Evolutionary conservation across 2,888 invertebrate species (phyloP), one percentile per base, ranked within the genome.

Genomic region (Tiphia femorata): DNA sequence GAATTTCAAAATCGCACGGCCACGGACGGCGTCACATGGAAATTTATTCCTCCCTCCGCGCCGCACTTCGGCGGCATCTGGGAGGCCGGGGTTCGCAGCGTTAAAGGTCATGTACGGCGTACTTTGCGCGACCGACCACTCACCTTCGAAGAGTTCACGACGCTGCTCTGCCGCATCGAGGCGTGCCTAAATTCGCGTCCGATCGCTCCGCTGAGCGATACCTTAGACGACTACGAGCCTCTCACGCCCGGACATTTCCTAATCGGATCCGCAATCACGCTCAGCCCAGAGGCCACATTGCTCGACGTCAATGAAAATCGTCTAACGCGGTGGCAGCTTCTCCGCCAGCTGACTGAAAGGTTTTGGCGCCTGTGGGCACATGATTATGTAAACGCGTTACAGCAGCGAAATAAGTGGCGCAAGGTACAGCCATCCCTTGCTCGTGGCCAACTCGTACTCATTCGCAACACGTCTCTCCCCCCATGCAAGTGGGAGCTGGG

Each of bases 151-250:
- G 46, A 50, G 2, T 6, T 56, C 1, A 14, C 25, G 0, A 53
- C 47, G 1, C 2, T 48, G 1, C 27, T 53, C 1, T 47, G 47
- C 6, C 29, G 35, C 5, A n/a, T 47, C 1, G 46, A 52, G 33
- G 30, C 40, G 1, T 52, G 40, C 16, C 10, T 52, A 8, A 46
- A 40, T 23, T 52, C 52, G 3, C 38, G 52, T 1, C 33, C 46
- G 7, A 1, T 46, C 3, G 21, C 17, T 7, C 14, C 46, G 1
- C 4, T 46, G 0, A 37, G 40, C 12, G 30, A 52, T 2, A 1
- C 20, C 3, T 3, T 41, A 4, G 40, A 40, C 21, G 51, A 44
- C n/a, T 40, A n/a, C 2, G 16, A 6, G 0, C 4, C 12, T 1
- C 19, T 52, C 1, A 52, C 33, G 0, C 30, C 46, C 0, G 46